These are phyloP conservation scores for Setophaga kirtlandii DNA, from an alignment of 2,113 vertebrate species.

Conservation along the genomic window DNA sequence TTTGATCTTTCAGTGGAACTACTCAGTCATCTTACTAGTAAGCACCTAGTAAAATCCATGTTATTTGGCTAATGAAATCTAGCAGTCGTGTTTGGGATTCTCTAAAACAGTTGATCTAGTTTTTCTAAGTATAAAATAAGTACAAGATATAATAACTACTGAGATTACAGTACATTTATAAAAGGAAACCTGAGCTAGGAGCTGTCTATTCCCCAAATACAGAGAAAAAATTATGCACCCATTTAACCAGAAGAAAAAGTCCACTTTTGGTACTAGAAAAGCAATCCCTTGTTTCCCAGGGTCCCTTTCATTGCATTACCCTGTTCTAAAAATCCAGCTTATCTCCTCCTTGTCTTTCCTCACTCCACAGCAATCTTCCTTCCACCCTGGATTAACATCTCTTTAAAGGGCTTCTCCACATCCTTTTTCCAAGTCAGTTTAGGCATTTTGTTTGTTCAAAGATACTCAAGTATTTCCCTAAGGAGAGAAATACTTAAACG, in stretches of 20 bases:
- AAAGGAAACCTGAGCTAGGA: neutral
- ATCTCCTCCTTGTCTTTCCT: neutral
- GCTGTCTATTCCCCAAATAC: neutral
- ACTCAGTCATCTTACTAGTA: conserved; percentile 47
- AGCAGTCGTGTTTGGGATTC: neutral
- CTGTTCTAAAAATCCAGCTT: neutral
- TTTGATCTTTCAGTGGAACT: conserved; percentile 58
- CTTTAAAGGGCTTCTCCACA: neutral
- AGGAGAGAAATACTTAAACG: neutral
- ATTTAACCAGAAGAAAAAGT: neutral
- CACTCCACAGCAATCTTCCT: neutral
- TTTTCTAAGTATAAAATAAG: neutral
- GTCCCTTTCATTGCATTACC: neutral
- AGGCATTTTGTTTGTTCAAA: neutral
- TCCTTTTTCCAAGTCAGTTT: neutral
- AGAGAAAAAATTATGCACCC: neutral
- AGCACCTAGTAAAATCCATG: conserved; percentile 63
- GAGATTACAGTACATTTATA: accelerated
- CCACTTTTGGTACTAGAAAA: neutral
- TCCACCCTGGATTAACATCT: neutral
- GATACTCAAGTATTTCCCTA: neutral
- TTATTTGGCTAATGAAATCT: conserved; percentile 43
- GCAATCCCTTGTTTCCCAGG: neutral
- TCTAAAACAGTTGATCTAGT: conserved; percentile 6
- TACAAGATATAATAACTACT: neutral